Evolutionary conservation across 2,797 vertebrate species (phyloP).

Genomic region (Taenioides sp.): DNA sequence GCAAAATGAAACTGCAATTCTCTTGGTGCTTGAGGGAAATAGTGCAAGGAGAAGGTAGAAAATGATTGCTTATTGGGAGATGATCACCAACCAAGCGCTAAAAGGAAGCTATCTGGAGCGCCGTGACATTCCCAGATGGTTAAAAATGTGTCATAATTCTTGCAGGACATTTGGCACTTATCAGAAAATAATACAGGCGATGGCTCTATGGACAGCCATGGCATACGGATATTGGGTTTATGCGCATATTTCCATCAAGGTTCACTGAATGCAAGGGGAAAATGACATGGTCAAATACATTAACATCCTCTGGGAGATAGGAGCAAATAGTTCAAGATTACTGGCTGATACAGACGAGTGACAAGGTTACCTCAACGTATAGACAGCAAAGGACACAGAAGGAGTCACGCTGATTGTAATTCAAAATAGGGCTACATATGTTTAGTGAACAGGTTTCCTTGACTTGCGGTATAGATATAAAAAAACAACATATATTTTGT

Average conservation of each 20-base stretch:
- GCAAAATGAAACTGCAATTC: conserved; percentile 69
- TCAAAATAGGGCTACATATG: not conserved
- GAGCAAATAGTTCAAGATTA: conserved; percentile 34
- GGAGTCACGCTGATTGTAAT: conserved; percentile 2
- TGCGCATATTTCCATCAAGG: conserved; percentile 50
- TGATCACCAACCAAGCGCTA: conserved; percentile 46
- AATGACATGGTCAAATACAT: conserved; percentile 27
- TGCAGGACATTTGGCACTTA: conserved; percentile 41
- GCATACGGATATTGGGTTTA: conserved; percentile 26
- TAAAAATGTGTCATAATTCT: conserved; percentile 37
- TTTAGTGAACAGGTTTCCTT: conserved; percentile 4
- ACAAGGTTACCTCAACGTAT: conserved; percentile 22
- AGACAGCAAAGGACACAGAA: conserved; percentile 1
- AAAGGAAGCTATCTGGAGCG: conserved; percentile 39
- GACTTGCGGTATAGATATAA: not conserved
- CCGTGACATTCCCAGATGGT: conserved; percentile 49
- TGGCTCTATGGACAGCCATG: conserved; percentile 30
- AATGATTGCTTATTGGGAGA: conserved; percentile 52
- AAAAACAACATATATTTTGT: not conserved
- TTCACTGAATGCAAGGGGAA: conserved; percentile 27
- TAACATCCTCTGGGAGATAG: conserved; percentile 25
- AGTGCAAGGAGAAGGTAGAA: conserved; percentile 39
- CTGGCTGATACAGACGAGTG: conserved; percentile 24
- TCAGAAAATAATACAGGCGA: conserved; percentile 41
- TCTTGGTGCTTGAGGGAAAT: conserved; percentile 49